phyloP scores from a whole-genome alignment of 2,797 vertebrate species.

The Sebastes trivittatus region DNA sequence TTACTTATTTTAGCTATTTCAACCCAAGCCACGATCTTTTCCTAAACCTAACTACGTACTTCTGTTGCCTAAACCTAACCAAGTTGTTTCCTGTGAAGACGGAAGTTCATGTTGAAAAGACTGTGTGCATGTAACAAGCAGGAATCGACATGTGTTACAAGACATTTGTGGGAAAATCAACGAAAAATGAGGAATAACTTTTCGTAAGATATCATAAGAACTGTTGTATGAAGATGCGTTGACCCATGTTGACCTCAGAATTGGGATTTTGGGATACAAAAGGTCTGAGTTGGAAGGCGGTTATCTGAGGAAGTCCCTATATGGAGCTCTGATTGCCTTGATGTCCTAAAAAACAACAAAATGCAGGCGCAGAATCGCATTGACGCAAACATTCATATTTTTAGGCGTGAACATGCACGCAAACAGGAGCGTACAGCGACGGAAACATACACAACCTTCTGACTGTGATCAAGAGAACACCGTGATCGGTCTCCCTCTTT shows the following conservation, averaged over 20 bases:
- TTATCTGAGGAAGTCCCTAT: neutral
- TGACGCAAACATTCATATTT: neutral
- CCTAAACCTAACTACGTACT: neutral
- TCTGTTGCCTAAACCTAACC: neutral
- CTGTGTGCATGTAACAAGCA: neutral
- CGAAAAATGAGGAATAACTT: too few relatives aligned
- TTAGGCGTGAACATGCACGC: neutral
- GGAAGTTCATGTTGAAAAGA: neutral
- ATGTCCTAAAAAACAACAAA: too few relatives aligned
- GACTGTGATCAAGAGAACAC: conserved; percentile 58
- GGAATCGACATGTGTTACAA: too few relatives aligned
- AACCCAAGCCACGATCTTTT: neutral
- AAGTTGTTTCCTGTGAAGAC: neutral
- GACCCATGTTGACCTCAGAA: neutral
- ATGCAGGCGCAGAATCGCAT: neutral
- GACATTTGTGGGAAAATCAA: too few relatives aligned
- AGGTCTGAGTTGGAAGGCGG: neutral
- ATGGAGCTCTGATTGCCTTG: neutral
- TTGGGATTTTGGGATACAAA: neutral
- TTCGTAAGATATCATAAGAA: too few relatives aligned
- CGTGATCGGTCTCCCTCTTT: conserved; percentile 40
- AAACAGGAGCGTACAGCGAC: neutral
- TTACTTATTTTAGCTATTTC: neutral
- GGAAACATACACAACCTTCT: conserved; percentile 15
- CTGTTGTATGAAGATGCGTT: neutral